Base-by-base conservation (phyloP, 2,888 invertebrate genomes). In the Drosophila cyrtoloma region DNA sequence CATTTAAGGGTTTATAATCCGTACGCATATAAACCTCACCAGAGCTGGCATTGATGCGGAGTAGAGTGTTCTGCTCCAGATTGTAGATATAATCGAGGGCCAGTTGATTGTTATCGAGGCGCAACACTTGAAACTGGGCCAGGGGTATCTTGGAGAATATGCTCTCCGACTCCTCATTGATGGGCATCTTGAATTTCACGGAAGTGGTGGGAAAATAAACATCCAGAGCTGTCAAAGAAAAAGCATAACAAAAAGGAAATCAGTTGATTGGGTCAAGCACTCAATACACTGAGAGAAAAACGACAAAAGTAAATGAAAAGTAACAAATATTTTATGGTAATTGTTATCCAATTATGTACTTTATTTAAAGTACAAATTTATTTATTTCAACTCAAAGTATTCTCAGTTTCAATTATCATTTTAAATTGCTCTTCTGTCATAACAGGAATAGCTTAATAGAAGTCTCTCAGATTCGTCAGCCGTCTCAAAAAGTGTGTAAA, bases 101-200 rank as follows among this genome's bases (percentile, higher is more conserved):
- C 19, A 85, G 66, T 26, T 75, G 85, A 67, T 91, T 92, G 75
- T 89, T 86, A 14, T 84, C 85, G 47, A 89, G 62, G 0, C 90
- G 83, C 37, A 92, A 77, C 32, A 93, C 92, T 86, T 92, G 92
- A 82, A 93, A 93, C 70, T 92, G 91, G 35, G 91, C 93, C 75
- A 93, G 77, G 14, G 93, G 93, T 62, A 92, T 92, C 82, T 93
- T 93, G 5, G 92, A 92, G 76, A 93, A 92, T 56, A 91, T 91
- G 63, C 92, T 92, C 58, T 92, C 90, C 50, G 92, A 91, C 60
- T 93, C 91, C 78, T 93, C 91, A 16, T 92, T 92, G 61, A 91
- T 86, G 42, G 93, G 93, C 68, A 93, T 85, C 75, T 92, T 92
- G 63, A 93, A 76, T 83, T 91, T 88, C 55, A 93, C 89, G 14